Percentiles rank a stretch among this genome's conserved stretches.
phyloP scores from a whole-genome alignment of 2,113 vertebrate genomes.

The Phrynosoma blainvillii region DNA sequence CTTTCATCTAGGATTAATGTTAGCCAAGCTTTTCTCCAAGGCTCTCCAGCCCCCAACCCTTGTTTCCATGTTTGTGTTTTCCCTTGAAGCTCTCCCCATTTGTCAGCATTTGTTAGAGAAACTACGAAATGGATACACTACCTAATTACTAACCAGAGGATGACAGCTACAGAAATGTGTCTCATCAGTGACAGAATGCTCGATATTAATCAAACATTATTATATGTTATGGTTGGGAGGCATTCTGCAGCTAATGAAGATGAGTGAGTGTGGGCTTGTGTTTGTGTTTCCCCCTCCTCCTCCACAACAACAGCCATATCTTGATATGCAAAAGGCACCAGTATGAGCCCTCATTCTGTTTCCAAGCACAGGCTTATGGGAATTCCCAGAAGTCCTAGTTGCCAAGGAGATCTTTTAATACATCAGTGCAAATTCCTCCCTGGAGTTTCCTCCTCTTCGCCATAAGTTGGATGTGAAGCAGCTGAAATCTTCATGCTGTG shows the following conservation, averaged over 20 bases:
- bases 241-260: conserved; percentile 54
- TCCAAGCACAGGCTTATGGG: conserved; percentile 46
- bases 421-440: conserved; percentile 75
- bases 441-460: conserved; percentile 47
- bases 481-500: conserved; percentile 71
- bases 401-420: conserved; percentile 78
- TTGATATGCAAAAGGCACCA: conserved; percentile 3
- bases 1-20: neutral
- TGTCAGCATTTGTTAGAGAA: conserved; percentile 19
- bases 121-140: neutral
- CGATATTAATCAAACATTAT: conserved; percentile 34
- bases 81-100: accelerated
- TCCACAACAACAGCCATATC: neutral
- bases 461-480: conserved; percentile 72
- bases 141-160: conserved; percentile 20
- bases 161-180: conserved; percentile 12
- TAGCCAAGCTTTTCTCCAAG: neutral
- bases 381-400: conserved; percentile 65
- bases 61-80: neutral
- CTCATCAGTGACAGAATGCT: conserved; percentile 49
- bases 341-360: conserved; percentile 37
- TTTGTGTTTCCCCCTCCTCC: neutral
- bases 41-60: accelerated
- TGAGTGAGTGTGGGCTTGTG: neutral
- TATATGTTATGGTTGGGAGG: conserved; percentile 49